Evolutionary conservation across 2,113 vertebrate genomes (phyloP).

Genomic region (Misgurnus anguillicaudatus): DNA sequence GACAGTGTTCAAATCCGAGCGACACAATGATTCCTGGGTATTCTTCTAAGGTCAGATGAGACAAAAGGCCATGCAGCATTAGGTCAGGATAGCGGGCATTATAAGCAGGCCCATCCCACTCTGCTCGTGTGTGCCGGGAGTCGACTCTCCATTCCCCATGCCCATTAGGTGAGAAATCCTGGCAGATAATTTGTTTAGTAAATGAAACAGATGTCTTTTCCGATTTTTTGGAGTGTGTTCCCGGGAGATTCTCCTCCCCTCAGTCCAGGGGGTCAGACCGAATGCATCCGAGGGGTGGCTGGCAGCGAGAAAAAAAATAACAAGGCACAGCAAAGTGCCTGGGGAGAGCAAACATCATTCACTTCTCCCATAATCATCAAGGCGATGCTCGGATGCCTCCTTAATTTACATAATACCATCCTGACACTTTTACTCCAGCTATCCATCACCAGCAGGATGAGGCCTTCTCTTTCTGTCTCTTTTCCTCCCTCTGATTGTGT

Average conservation of each 20-base stretch:
- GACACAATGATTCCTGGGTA: slow-evolving; percentile 54
- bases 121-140: slow-evolving; percentile 40
- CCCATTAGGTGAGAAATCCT: slow-evolving; percentile 66
- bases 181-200: slow-evolving; percentile 74
- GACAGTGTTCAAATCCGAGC: slow-evolving; percentile 50
- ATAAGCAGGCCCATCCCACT: slow-evolving; percentile 24
- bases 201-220: slow-evolving; percentile 80
- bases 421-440: slow-evolving; percentile 84
- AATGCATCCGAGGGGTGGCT: slow-evolving; percentile 87
- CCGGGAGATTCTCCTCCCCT: slow-evolving; percentile 58
- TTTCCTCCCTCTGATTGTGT: slow-evolving; percentile 67
- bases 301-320: slow-evolving; percentile 84
- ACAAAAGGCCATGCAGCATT: slow-evolving; percentile 9
- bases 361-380: slow-evolving; percentile 89
- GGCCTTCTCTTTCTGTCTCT: slow-evolving; percentile 69
- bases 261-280: slow-evolving; percentile 85
- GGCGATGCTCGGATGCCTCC: slow-evolving; percentile 84
- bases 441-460: slow-evolving; percentile 80
- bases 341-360: slow-evolving; percentile 84
- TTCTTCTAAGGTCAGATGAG: not conserved
- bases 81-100: slow-evolving; percentile 35
- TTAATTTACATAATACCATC: slow-evolving; percentile 92
- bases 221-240: slow-evolving; percentile 74
- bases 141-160: slow-evolving; percentile 51
- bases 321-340: slow-evolving; percentile 79